A percentile compares a stretch with the other conserved stretches of the same genome.
These are phyloP conservation scores for Danio choprae DNA, from an alignment of 2,797 vertebrate species.

Conservation along the genomic window DNA sequence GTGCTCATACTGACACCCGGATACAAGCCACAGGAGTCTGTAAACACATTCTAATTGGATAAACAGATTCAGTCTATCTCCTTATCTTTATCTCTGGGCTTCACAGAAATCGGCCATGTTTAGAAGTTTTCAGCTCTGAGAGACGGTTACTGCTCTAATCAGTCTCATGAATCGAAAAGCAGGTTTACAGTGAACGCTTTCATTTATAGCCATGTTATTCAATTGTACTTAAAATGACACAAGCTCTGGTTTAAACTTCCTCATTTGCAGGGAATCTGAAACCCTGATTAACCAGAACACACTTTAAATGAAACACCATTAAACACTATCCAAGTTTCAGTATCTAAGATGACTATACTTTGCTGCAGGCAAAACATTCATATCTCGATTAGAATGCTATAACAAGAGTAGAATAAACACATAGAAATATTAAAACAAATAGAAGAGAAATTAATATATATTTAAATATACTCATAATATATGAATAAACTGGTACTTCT, in stretches of 20 bases:
- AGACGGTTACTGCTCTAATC: too few relatives aligned
- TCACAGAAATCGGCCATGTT: not conserved
- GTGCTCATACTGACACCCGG: slow-evolving; percentile 1
- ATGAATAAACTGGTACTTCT: not conserved
- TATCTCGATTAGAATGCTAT: not conserved
- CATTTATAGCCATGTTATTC: not conserved
- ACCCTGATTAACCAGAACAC: not conserved
- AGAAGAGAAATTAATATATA: not conserved
- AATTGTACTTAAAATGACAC: not conserved
- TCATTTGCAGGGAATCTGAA: not conserved
- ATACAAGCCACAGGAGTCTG: not conserved
- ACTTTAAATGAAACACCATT: not conserved
- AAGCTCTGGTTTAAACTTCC: not conserved
- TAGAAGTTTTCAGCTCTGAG: not conserved
- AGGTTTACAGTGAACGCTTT: not conserved
- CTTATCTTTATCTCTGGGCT: not conserved
- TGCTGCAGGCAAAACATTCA: not conserved
- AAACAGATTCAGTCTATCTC: slow-evolving; percentile 12
- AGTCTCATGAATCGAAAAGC: too few relatives aligned
- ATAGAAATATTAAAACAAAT: not conserved
- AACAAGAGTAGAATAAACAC: not conserved
- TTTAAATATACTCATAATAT: not conserved
- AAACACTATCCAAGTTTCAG: not conserved
- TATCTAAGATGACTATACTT: not conserved
- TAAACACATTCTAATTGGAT: slow-evolving; percentile 16